phyloP scores from a whole-genome alignment of 2,113 vertebrate genomes.

The Siniperca chuatsi region DNA sequence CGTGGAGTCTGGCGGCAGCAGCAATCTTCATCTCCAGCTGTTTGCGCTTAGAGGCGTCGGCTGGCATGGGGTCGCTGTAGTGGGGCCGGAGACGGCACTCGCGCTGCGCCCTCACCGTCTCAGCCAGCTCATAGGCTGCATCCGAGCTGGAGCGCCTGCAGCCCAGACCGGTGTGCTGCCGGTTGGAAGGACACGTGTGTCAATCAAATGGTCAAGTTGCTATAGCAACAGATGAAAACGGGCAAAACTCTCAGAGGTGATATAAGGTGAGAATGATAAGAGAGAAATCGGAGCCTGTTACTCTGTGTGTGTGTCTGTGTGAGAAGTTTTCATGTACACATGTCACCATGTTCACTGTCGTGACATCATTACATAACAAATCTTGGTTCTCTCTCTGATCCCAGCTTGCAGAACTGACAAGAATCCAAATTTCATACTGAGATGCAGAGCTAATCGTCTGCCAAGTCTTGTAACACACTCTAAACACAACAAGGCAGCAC shows the following conservation, averaged over 20 bases:
- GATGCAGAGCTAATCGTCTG: conserved; percentile 30
- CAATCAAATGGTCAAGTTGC: conserved; percentile 56
- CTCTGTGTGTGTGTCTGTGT: background rate
- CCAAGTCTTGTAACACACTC: conserved; percentile 33
- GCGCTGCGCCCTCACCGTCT: conserved; percentile 88
- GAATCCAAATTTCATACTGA: conserved; percentile 53
- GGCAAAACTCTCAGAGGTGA: background rate
- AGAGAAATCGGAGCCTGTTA: conserved; percentile 8
- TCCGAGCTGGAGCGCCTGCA: conserved; percentile 91
- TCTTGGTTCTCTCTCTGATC: conserved; percentile 56
- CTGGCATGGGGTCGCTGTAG: conserved; percentile 91
- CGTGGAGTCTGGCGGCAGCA: conserved; percentile 86
- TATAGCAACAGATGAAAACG: conserved; percentile 60
- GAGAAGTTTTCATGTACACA: background rate
- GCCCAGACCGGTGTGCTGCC: conserved; percentile 79
- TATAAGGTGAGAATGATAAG: conserved; percentile 12
- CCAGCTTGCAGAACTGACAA: conserved; percentile 26
- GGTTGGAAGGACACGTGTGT: conserved; percentile 57
- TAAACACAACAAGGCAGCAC: conserved; percentile 40
- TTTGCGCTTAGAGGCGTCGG: conserved; percentile 90
- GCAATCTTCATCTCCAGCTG: conserved; percentile 94
- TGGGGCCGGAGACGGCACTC: conserved; percentile 90
- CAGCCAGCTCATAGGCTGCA: conserved; percentile 86
- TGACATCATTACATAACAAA: conserved; percentile 61
- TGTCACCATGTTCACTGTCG: conserved; percentile 20